Percentiles rank a stretch among this genome's conserved stretches.
phyloP scores from a whole-genome alignment of 2,888 invertebrate genomes.

The Ypsolopha scabrella region DNA sequence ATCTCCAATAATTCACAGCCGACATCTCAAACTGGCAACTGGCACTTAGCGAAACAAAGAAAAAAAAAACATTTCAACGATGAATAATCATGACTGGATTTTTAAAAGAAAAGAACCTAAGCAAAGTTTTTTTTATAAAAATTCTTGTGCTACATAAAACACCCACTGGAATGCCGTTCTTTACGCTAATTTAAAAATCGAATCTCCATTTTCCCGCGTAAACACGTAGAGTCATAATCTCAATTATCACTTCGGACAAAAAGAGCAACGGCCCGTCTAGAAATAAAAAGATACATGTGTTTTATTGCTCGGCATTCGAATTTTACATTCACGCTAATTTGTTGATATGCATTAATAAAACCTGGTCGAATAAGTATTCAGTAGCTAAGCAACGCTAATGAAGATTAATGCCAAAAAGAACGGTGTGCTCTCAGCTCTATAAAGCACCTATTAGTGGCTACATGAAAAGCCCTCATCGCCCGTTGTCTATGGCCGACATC shows the following conservation, averaged over 20 bases:
- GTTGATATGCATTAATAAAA: conserved; percentile 59
- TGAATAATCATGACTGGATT: too few species aligned
- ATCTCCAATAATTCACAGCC: conserved; percentile 6
- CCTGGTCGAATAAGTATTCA: conserved; percentile 58
- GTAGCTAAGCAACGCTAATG: conserved; percentile 62
- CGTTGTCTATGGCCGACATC: conserved; percentile 47
- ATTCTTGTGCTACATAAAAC: not conserved
- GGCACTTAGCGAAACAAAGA: too few species aligned
- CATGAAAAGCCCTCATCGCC: conserved; percentile 50
- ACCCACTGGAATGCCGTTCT: conserved; percentile 15
- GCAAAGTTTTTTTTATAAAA: not conserved
- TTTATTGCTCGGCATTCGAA: conserved; percentile 56
- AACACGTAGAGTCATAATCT: conserved; percentile 52
- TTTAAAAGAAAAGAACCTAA: too few species aligned
- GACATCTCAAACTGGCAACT: too few species aligned
- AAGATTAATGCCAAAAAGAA: conserved; percentile 57
- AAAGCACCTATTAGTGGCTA: conserved; percentile 35
- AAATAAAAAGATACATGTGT: conserved; percentile 47
- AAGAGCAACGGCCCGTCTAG: conserved; percentile 30
- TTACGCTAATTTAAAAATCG: conserved; percentile 47
- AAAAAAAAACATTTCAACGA: too few species aligned
- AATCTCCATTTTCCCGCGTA: conserved; percentile 29
- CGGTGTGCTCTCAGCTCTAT: conserved; percentile 29
- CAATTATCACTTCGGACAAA: conserved; percentile 64
- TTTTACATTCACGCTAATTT: conserved; percentile 69